phyloP scores from a whole-genome alignment of 2,888 invertebrate genomes.

The Siphonodentalium dalli region DNA sequence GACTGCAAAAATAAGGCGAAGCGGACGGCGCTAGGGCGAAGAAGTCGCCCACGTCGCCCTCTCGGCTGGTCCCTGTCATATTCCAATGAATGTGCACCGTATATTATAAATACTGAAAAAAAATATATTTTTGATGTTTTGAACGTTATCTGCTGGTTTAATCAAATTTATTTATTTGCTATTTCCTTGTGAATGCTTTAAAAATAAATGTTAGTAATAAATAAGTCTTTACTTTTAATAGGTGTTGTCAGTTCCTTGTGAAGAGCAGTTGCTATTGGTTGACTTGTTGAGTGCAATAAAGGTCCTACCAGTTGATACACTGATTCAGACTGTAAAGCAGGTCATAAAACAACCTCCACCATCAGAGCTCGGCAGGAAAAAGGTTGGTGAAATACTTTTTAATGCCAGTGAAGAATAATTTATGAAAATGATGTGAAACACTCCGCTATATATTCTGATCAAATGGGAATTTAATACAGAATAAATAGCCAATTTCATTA shows the following conservation, averaged over 20 bases:
- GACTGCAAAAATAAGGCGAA: too few relatives aligned
- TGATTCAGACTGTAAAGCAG: slow-evolving; percentile 82
- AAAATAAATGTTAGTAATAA: neutral
- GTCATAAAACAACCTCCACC: slow-evolving; percentile 78
- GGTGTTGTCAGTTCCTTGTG: slow-evolving; percentile 71
- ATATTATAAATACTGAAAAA: too few relatives aligned
- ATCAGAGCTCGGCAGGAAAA: slow-evolving; percentile 51
- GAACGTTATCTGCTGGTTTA: neutral
- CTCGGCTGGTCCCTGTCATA: too few relatives aligned
- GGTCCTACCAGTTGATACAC: slow-evolving; percentile 83
- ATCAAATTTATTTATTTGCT: neutral
- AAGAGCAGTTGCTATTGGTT: slow-evolving; percentile 76
- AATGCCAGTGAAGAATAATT: too few relatives aligned
- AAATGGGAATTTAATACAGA: too few relatives aligned
- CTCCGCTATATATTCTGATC: too few relatives aligned
- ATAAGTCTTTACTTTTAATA: slow-evolving; percentile 63
- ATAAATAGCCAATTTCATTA: too few relatives aligned
- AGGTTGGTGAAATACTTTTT: too few relatives aligned
- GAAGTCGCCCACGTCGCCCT: too few relatives aligned
- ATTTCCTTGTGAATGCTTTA: neutral
- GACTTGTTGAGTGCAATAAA: slow-evolving; percentile 81
- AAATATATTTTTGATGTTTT: neutral
- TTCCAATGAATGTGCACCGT: too few relatives aligned
- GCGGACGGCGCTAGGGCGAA: too few relatives aligned
- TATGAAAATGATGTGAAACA: too few relatives aligned